Evolutionary conservation across 37 sponge, comb jelly and placozoan species (phyloP).

Genomic region (Lycopodina hypogea): DNA sequence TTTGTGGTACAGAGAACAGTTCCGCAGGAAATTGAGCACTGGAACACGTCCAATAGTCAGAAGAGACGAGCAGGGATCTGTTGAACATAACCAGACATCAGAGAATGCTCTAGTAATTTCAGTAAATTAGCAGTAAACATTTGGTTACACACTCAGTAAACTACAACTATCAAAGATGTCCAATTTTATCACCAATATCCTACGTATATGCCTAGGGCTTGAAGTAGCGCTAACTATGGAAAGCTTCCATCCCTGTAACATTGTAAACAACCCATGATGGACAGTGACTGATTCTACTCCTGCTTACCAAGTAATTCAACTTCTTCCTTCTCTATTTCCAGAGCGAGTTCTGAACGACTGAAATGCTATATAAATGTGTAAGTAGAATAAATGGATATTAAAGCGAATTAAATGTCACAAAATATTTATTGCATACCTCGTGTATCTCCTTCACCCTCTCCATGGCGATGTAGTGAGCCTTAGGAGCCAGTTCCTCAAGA

Average conservation of each 20-base stretch:
- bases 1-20: neutral
- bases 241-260: too few relatives aligned
- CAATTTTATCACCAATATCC: too few relatives aligned
- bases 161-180: too few relatives aligned
- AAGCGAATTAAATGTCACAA: too few relatives aligned
- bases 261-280: too few relatives aligned
- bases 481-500: slow-evolving; percentile 26
- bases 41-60: slow-evolving; percentile 49
- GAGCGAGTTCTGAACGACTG: slow-evolving; percentile 27
- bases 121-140: too few relatives aligned
- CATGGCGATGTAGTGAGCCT: slow-evolving; percentile 25
- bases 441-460: slow-evolving; percentile 26
- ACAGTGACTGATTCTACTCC: too few relatives aligned
- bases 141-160: too few relatives aligned
- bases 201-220: too few relatives aligned
- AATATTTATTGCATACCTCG: slow-evolving; percentile 17
- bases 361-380: slow-evolving; percentile 13
- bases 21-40: slow-evolving; percentile 29
- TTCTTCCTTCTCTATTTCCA: slow-evolving; percentile 54
- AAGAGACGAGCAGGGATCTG: slow-evolving; percentile 49
- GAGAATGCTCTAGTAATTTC: too few relatives aligned
- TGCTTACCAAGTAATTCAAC: slow-evolving; percentile 23
- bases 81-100: neutral
- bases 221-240: too few relatives aligned
- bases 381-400: too few relatives aligned